Evolutionary conservation across 2,888 invertebrate genomes (phyloP).

Genomic region (Conchocele bisecta): DNA sequence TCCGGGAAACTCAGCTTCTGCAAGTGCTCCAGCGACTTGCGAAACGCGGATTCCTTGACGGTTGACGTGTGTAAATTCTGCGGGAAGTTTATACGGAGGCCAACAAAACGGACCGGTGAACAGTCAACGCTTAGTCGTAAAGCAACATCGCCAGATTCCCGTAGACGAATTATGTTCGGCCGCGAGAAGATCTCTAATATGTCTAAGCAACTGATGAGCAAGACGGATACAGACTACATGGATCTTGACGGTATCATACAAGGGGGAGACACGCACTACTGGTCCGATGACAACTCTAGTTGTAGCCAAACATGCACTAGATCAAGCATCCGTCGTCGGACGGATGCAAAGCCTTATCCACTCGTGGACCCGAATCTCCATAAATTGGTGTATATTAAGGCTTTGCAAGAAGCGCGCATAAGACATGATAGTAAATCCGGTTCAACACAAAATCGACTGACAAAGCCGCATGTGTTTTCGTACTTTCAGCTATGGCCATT

Average conservation of each 20-base stretch:
- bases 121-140: conserved; percentile 9
- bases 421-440: conserved; percentile 20
- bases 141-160: background rate
- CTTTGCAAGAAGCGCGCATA: conserved; percentile 47
- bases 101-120: background rate
- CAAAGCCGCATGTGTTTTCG: conserved; percentile 57
- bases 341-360: conserved; percentile 40
- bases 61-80: conserved; percentile 34
- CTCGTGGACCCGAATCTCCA: conserved; percentile 55
- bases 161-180: background rate
- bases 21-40: conserved; percentile 32
- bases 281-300: conserved; percentile 22
- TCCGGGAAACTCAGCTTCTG: conserved; percentile 34
- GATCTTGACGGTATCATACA: conserved; percentile 51
- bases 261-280: conserved; percentile 48
- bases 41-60: conserved; percentile 22
- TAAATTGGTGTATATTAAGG: conserved; percentile 56
- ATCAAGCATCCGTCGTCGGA: conserved; percentile 19
- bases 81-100: conserved; percentile 18
- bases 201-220: conserved; percentile 8
- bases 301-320: conserved; percentile 3
- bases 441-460: conserved; percentile 28
- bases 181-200: conserved; percentile 24
- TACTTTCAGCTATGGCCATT: conserved; percentile 58
- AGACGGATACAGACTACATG: conserved; percentile 50